Percentiles rank a stretch among this genome's conserved stretches.
Evolutionary conservation across 2,888 invertebrate species (phyloP).

Genomic region (Protodeltote pygarga): DNA sequence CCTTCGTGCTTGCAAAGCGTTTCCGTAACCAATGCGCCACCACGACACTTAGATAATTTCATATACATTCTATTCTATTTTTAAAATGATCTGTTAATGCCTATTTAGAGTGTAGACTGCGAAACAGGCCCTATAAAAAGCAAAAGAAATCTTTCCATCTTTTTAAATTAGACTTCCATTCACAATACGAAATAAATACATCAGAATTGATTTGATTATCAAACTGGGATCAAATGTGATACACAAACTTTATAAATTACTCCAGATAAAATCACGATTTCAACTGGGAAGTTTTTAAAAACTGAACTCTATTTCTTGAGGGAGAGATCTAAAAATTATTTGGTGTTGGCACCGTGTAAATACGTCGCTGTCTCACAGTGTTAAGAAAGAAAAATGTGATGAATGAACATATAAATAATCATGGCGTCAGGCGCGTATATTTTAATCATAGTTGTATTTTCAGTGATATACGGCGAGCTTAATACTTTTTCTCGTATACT

Average conservation of each 20-base stretch:
- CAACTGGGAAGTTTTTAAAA: constrained; percentile 25
- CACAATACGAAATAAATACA: constrained; percentile 29
- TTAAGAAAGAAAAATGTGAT: constrained; percentile 65
- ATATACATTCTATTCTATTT: too few relatives aligned
- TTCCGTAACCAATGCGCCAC: too few relatives aligned
- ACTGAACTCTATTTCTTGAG: constrained; percentile 42
- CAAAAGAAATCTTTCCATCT: neutral
- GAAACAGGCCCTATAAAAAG: constrained; percentile 9
- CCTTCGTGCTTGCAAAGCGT: too few relatives aligned
- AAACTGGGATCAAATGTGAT: constrained; percentile 41
- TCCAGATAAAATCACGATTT: constrained; percentile 33
- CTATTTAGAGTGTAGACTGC: too few relatives aligned
- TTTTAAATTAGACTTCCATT: constrained; percentile 7
- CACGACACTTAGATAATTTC: too few relatives aligned
- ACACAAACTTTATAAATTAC: constrained; percentile 51
- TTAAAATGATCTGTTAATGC: too few relatives aligned
- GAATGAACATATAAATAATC: constrained; percentile 74
- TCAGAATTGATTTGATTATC: constrained; percentile 47
- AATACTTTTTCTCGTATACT: constrained; percentile 18
- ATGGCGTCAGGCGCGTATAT: constrained; percentile 55
- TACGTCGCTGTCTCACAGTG: constrained; percentile 46
- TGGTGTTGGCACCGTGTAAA: constrained; percentile 43
- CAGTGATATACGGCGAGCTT: constrained; percentile 30
- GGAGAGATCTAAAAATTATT: constrained; percentile 47
- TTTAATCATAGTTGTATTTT: constrained; percentile 64